Evolutionary conservation across 2,888 invertebrate genomes (phyloP), one percentile per base, ranked within the genome.

Genomic region (Ectemnius lituratus): DNA sequence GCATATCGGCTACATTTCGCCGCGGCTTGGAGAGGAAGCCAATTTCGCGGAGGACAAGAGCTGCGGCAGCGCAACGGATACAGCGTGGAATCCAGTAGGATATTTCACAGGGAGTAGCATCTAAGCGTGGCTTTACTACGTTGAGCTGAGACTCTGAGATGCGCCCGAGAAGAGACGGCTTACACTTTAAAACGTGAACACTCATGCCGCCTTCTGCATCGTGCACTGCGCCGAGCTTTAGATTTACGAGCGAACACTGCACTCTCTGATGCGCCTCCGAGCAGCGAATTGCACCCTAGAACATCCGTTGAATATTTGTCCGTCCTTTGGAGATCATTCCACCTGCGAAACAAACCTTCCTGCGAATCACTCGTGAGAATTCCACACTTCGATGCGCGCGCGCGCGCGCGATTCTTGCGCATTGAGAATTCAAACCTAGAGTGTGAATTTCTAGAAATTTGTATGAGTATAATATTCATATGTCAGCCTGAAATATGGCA

Each of bases 181-280:
- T 37, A 79, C 70, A 76, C 74, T 77, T 79, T 73, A 70, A 68
- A 78, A 82, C 80, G 82, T 63, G 73, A 82, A 79, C 8, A 37
- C 37, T 8, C 37, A 37, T 8, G 75, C 73, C 77, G 62, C 75
- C 70, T 78, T 70, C 63, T 57, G 66, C 63, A 69, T 61, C 37
- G 64, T 61, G 71, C 59, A 66, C 64, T 56, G 20, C 70, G 63
- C 56, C 14, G 16, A 37, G 37, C 37, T 37, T 13, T 62, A 75
- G 83, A 82, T 82, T 82, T 82, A 82, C 82, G 82, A 82, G 75
- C 83, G 71, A 73, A 63, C 76, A 70, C 71, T 57, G 76, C 74
- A 71, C 70, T 52, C 67, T 52, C 64, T 52, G 37, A 37, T 37
- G 37, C 37, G 8, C 37, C 66, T 65, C 60, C 69, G 73, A 70